Evolutionary conservation across 1,140 invertebrate species (phyloP).

Genomic region (Pseudoatta argentina): DNA sequence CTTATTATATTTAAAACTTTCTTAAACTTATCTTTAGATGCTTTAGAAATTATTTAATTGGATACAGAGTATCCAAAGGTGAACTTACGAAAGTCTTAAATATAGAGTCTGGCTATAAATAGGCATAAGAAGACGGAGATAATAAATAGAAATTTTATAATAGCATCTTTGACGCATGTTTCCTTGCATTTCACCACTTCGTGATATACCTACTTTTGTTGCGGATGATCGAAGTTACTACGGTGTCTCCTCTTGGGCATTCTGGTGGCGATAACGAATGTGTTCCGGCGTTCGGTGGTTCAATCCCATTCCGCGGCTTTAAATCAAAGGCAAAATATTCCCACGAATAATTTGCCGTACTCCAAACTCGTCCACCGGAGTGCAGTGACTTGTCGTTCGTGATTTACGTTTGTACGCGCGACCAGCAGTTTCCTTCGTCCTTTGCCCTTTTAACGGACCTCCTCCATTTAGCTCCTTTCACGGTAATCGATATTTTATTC

Average conservation of each 20-base stretch:
- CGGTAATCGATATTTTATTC: slow-evolving; percentile 38
- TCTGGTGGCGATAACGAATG: slow-evolving; percentile 55
- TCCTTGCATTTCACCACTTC: background rate
- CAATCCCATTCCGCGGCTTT: slow-evolving; percentile 45
- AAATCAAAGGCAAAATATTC: slow-evolving; percentile 66
- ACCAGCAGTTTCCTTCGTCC: background rate
- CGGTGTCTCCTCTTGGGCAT: background rate
- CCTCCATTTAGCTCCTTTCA: background rate
- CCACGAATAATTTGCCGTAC: slow-evolving; percentile 62
- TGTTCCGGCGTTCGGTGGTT: slow-evolving; percentile 54
- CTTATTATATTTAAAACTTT: too few species aligned
- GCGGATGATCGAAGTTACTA: background rate
- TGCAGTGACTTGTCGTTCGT: slow-evolving; percentile 16
- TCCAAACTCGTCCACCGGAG: slow-evolving; percentile 48
- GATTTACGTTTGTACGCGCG: slow-evolving; percentile 57
- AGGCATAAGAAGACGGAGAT: too few species aligned
- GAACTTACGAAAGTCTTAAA: too few species aligned
- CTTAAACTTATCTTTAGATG: too few species aligned
- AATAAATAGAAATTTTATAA: slow-evolving; percentile 3
- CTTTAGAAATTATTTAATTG: too few species aligned
- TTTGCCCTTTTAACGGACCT: background rate
- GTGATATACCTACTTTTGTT: background rate
- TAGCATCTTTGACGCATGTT: background rate
- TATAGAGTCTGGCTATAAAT: too few species aligned
- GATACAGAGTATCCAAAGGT: too few species aligned